Conservation (phyloP, 2,797 vertebrate genomes). For the Crax fasciolata region DNA sequence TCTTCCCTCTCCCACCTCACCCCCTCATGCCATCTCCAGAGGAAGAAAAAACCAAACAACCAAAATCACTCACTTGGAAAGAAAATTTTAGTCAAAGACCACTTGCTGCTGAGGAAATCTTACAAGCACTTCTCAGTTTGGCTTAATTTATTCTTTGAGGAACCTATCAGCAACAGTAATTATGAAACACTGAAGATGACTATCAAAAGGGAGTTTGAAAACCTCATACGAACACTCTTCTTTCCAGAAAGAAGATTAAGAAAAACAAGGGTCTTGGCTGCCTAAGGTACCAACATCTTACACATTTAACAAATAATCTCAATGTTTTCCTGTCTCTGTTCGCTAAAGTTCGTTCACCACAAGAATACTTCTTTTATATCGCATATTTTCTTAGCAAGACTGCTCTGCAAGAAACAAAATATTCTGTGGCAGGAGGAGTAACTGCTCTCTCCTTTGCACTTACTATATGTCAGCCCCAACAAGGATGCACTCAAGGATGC, state of each 20-base stretch:
- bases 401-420: not conserved
- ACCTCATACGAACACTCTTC: not conserved
- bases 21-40: not conserved
- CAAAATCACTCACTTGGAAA: not conserved
- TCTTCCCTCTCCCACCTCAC: not conserved
- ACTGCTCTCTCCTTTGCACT: not conserved
- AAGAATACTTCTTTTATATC: not conserved
- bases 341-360: not conserved
- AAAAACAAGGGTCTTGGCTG: not conserved
- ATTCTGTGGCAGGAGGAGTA: not conserved
- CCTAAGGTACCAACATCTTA: not conserved
- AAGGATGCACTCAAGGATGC: not conserved
- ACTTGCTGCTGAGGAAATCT: not conserved
- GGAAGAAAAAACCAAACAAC: not conserved
- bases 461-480: not conserved
- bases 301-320: not conserved
- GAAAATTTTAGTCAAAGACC: not conserved
- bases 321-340: not conserved
- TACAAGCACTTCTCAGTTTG: not conserved
- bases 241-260: not conserved
- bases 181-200: not conserved
- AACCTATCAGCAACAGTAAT: not conserved
- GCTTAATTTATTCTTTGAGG: not conserved
- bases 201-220: not conserved
- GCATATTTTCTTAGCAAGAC: not conserved